phyloP scores from a whole-genome alignment of 2,113 vertebrate species.

The Danionella cerebrum region DNA sequence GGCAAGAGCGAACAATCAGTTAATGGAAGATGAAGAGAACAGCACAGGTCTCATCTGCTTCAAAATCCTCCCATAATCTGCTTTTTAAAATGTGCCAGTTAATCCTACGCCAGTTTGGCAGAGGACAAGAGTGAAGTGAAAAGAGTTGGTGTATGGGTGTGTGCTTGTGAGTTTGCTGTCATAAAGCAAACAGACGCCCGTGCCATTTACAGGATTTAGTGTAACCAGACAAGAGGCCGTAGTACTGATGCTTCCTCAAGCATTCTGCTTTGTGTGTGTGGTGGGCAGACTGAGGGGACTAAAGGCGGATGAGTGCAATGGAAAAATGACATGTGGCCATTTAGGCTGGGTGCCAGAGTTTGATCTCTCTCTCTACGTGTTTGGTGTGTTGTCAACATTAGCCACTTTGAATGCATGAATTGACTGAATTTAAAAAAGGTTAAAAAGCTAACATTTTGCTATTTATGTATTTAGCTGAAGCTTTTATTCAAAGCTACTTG shows the following conservation, averaged over 20 bases:
- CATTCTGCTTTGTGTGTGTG: background rate
- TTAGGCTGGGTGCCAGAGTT: conserved; percentile 2
- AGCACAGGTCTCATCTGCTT: conserved; percentile 38
- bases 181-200: background rate
- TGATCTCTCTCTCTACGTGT: no score
- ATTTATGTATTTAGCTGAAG: no score
- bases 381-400: no score
- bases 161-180: no score
- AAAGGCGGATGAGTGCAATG: conserved; percentile 1
- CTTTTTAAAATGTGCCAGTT: conserved; percentile 41
- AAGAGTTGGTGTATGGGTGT: no score
- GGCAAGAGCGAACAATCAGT: conserved; percentile 40
- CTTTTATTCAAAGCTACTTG: no score
- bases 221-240: background rate
- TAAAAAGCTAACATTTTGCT: no score
- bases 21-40: conserved; percentile 39
- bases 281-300: conserved; percentile 1
- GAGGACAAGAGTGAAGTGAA: conserved; percentile 27
- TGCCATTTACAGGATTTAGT: conserved; percentile 39
- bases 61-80: conserved; percentile 44
- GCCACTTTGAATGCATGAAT: no score
- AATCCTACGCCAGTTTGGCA: conserved; percentile 34
- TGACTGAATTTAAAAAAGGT: no score
- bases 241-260: background rate
- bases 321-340: conserved; percentile 21